Evolutionary conservation across 2,888 invertebrate genomes (phyloP).

Genomic region (Melangyna quadrimaculata): DNA sequence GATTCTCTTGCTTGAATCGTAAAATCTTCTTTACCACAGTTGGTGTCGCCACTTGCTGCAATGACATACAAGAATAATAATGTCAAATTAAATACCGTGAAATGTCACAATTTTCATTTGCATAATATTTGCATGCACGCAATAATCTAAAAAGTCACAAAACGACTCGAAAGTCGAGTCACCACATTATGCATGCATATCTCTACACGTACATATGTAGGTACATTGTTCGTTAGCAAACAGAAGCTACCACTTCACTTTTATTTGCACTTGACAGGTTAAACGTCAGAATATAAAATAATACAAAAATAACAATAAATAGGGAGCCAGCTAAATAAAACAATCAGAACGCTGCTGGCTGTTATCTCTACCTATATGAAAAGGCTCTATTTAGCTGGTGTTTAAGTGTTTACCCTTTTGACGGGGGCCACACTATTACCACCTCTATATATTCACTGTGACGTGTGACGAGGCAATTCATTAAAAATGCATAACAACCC

Average conservation of each 20-base stretch:
- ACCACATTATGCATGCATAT: neutral
- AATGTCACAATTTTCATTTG: constrained; percentile 73
- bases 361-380: constrained; percentile 53
- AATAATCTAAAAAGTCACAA: constrained; percentile 22
- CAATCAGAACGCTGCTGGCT: constrained; percentile 63
- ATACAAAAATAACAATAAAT: neutral
- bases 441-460: constrained; percentile 64
- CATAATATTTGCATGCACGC: constrained; percentile 57
- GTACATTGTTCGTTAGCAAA: constrained; percentile 28
- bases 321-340: constrained; percentile 36
- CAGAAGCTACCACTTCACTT: constrained; percentile 68
- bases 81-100: constrained; percentile 78
- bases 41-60: constrained; percentile 97
- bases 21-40: constrained; percentile 97
- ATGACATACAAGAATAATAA: constrained; percentile 73
- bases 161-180: neutral
- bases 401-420: constrained; percentile 70
- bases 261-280: constrained; percentile 71
- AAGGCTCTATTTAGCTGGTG: constrained; percentile 70
- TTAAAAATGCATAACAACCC: constrained; percentile 80
- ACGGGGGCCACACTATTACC: constrained; percentile 11
- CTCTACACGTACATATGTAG: neutral
- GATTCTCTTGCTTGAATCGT: constrained; percentile 96
- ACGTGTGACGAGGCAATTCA: constrained; percentile 80
- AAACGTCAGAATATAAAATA: constrained; percentile 46